phyloP scores from a whole-genome alignment of 2,888 invertebrate species.

The Athalia rosae region DNA sequence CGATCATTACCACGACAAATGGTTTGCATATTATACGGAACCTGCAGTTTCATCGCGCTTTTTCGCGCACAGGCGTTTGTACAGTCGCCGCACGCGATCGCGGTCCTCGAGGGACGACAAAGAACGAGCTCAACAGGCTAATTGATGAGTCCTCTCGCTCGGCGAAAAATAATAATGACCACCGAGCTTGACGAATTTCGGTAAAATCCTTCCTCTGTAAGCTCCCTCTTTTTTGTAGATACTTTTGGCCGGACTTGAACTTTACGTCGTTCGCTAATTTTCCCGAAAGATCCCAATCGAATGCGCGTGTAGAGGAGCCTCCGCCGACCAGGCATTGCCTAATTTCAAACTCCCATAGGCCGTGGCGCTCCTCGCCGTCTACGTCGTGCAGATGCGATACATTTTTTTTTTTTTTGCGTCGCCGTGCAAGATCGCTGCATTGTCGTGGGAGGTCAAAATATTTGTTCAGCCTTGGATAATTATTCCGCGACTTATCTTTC shows the following conservation, averaged over 20 bases:
- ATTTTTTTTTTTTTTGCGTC: constrained; percentile 55
- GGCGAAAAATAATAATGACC: no score
- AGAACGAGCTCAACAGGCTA: no score
- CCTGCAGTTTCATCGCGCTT: constrained; percentile 33
- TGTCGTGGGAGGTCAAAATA: constrained; percentile 71
- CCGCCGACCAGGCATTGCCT: no score
- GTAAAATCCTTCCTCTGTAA: no score
- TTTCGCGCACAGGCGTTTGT: not conserved
- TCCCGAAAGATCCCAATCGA: no score
- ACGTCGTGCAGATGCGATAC: constrained; percentile 63
- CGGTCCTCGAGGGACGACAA: not conserved
- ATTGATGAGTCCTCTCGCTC: no score
- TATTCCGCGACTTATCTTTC: constrained; percentile 3
- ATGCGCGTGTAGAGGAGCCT: no score
- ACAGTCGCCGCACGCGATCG: constrained; percentile 18
- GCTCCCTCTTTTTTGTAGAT: no score
- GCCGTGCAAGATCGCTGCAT: constrained; percentile 56
- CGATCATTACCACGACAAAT: not conserved
- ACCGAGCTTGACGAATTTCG: no score
- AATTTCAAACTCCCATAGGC: no score
- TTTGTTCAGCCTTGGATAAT: constrained; percentile 12
- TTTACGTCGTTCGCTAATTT: no score
- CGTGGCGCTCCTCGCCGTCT: constrained; percentile 64
- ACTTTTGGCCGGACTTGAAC: no score
- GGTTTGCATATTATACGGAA: constrained; percentile 32